phyloP scores from a whole-genome alignment of 2,797 vertebrate genomes.

The Hydrophis major region DNA sequence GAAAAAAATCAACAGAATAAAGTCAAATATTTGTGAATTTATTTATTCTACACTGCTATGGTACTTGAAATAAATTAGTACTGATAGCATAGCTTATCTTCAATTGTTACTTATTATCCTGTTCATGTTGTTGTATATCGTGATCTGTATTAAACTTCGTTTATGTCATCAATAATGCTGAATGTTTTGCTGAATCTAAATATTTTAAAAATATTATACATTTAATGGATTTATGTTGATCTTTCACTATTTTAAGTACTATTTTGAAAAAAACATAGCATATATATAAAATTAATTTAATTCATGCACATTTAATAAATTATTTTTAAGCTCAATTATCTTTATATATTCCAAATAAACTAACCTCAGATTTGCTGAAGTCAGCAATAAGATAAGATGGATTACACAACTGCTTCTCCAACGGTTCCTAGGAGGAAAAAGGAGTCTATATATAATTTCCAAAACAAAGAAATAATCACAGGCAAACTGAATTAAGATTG shows the following conservation, averaged over 20 bases:
- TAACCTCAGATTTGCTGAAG: slow-evolving; percentile 96
- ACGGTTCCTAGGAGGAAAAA: slow-evolving; percentile 77
- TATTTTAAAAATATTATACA: neutral
- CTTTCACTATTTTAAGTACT: neutral
- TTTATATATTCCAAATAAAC: neutral
- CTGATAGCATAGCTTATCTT: neutral
- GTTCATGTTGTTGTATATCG: neutral
- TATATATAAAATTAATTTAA: neutral
- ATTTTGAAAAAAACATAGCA: neutral
- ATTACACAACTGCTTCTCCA: slow-evolving; percentile 86
- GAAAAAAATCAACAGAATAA: neutral
- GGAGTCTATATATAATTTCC: slow-evolving; percentile 6
- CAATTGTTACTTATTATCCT: neutral
- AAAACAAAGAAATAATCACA: neutral
- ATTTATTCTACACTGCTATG: neutral
- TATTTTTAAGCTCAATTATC: neutral
- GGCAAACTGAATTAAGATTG: neutral
- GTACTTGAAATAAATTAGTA: neutral
- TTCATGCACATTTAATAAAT: neutral
- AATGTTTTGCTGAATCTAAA: neutral
- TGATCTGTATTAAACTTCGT: neutral
- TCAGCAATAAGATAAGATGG: slow-evolving; percentile 86
- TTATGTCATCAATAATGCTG: neutral
- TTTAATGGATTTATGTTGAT: neutral
- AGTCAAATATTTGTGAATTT: neutral